Evolutionary conservation across 2,888 invertebrate genomes (phyloP), one percentile per base, ranked within the genome.

Genomic region (Caenorhabditis panamensis): DNA sequence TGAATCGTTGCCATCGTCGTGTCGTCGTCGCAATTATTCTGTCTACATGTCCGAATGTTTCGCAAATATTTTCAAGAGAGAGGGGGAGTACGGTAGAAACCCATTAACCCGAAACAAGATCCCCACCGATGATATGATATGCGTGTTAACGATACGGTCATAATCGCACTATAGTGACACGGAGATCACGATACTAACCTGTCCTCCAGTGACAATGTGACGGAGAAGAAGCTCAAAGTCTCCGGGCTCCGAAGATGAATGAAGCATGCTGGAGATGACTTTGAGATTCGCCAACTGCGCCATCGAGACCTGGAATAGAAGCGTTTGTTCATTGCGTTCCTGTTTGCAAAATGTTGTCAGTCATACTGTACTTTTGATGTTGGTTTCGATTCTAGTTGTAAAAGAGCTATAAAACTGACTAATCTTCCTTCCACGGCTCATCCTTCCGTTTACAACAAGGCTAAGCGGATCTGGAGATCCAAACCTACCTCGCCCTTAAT

Each of bases 181-280:
- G n/a, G n/a, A n/a, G n/a, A n/a, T n/a, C n/a, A n/a, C 20, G 26
- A 31, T 31, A 31, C 31, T 31, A 26, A 89, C 89, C 87, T 89
- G 89, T 77, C 84, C 87, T 53, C 89, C 89, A 44, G 87, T 83
- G 37, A 87, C 84, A 28, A 89, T 73, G 51, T 86, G 86, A 62
- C 80, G 75, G 49, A 89, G 69, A 3, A 89, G 54, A 31, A 81
- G 41, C 28, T 82, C 81, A 61, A 89, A 59, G 24, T 82, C 77
- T 26, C 69, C 85, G 9, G 63, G 63, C 22, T 71, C 77, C 24
- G 64, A 59, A 41, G 81, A 53, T 9, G 47, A 64, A 6, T 68
- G 18, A 24, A 88, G 41, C 26, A 68, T 28, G 11, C 31, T 37
- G 26, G 85, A 83, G 44, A 89, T 87, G 47, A 54, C 67, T 41